Conservation (phyloP, 2,113 vertebrate species). For the Cephalopholis sonnerati region DNA sequence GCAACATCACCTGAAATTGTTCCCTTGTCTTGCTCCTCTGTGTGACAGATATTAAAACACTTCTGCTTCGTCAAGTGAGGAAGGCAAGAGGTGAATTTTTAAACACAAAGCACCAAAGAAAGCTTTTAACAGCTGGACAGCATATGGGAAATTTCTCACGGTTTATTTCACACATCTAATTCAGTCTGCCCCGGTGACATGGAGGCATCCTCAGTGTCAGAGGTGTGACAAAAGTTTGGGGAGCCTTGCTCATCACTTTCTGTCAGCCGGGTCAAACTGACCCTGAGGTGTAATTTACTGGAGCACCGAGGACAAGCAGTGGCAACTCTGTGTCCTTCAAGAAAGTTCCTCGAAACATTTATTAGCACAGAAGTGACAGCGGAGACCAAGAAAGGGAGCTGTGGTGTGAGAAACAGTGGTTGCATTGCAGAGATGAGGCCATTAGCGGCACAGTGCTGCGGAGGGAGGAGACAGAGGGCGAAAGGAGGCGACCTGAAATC, state of each 20-base stretch:
- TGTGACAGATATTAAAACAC: not conserved
- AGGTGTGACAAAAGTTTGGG: constrained; percentile 16
- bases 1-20: too few relatives aligned
- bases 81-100: not conserved
- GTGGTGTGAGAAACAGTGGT: constrained; percentile 11
- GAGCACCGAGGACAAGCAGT: constrained; percentile 25
- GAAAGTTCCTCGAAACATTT: constrained; percentile 40
- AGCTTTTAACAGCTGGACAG: not conserved
- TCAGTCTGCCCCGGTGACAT: not conserved
- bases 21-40: not conserved
- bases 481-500: constrained; percentile 38
- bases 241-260: constrained; percentile 16
- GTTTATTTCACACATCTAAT: not conserved
- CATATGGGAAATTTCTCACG: not conserved
- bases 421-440: constrained; percentile 42
- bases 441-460: constrained; percentile 42
- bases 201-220: not conserved
- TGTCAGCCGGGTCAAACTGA: constrained; percentile 20
- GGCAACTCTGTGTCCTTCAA: constrained; percentile 46
- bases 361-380: constrained; percentile 40
- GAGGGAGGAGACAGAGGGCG: constrained; percentile 38
- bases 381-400: constrained; percentile 17
- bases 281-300: constrained; percentile 32
- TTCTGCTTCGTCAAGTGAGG: not conserved
- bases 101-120: not conserved